Evolutionary conservation across 2,113 vertebrate genomes (phyloP), one percentile per base, ranked within the genome.

Genomic region (Heteronetta atricapilla): DNA sequence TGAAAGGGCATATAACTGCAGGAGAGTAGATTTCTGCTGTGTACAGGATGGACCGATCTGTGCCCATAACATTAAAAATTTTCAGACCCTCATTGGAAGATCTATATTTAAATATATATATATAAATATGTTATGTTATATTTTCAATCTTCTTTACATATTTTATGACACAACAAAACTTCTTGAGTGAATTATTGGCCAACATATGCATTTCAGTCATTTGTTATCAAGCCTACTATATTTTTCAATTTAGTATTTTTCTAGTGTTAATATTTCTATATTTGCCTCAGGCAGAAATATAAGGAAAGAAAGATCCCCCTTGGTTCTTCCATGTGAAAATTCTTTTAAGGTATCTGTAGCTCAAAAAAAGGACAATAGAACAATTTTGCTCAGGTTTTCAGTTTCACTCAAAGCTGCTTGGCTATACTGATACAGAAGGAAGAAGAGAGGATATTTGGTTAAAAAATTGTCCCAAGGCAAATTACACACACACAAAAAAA

Each of bases 171-270:
- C 36, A 86, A 11, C 21, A 86, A 76, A 72, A 64, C 4, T 60
- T 69, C 29, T 40, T 64, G 36, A 94, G 29, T 91, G 75, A 95
- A 90, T 93, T 88, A 93, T 86, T 82, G 38, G 22, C 28, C 46
- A 53, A 52, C 3, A 6, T 66, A 46, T 85, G 34, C 31, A 36
- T 90, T 72, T 93, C 44, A 74, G 42, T 95, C 81, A 95, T 89
- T 75, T 94, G 38, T 90, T 44, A 83, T 18, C 89, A 11, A 42
- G 63, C 12, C 31, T 63, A 66, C 84, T 88, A 23, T 2, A 29
- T 96, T 95, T 93, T 81, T n/a, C 64, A 55, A 33, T 90, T 90
- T 74, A 60, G 92, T 87, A 82, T 88, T 83, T 80, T 40, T 75
- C 26, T 26, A 94, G 55, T 86, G 93, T 95, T 83, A 67, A 25